phyloP scores from a whole-genome alignment of 2,113 vertebrate species.

The Sceloporus undulatus region DNA sequence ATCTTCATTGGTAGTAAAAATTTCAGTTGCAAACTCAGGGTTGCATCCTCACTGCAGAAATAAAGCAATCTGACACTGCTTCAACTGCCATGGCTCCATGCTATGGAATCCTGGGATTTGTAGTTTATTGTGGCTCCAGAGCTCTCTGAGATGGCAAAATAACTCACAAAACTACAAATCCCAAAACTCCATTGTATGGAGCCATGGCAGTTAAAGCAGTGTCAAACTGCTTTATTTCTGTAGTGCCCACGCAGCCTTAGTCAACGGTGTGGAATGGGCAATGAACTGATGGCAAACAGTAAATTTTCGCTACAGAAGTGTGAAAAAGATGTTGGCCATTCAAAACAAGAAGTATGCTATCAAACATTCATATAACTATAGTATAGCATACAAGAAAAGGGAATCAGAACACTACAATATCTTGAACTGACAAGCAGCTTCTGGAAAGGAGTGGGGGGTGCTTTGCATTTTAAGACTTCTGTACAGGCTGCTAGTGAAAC shows the following conservation, averaged over 20 bases:
- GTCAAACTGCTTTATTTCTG: too few species aligned
- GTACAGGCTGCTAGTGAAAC: neutral
- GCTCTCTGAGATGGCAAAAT: too few species aligned
- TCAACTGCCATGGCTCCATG: too few species aligned
- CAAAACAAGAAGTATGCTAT: neutral
- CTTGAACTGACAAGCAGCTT: neutral
- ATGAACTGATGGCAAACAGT: rapidly evolving
- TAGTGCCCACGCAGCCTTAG: neutral
- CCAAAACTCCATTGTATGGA: too few species aligned
- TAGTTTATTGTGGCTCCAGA: too few species aligned
- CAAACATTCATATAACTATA: neutral
- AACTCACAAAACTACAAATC: too few species aligned
- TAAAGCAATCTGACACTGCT: too few species aligned
- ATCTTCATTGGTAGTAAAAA: slow-evolving; percentile 22
- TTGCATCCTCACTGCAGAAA: neutral
- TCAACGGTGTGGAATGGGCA: neutral
- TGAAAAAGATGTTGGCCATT: neutral
- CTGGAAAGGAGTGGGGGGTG: neutral
- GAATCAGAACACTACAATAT: neutral
- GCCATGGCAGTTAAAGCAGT: too few species aligned
- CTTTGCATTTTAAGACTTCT: neutral
- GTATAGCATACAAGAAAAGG: neutral
- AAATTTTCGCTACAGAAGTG: neutral
- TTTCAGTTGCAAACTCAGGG: slow-evolving; percentile 31
- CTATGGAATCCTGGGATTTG: too few species aligned